Conservation (phyloP, 2,888 invertebrate species). For the Nycteola revayana region DNA sequence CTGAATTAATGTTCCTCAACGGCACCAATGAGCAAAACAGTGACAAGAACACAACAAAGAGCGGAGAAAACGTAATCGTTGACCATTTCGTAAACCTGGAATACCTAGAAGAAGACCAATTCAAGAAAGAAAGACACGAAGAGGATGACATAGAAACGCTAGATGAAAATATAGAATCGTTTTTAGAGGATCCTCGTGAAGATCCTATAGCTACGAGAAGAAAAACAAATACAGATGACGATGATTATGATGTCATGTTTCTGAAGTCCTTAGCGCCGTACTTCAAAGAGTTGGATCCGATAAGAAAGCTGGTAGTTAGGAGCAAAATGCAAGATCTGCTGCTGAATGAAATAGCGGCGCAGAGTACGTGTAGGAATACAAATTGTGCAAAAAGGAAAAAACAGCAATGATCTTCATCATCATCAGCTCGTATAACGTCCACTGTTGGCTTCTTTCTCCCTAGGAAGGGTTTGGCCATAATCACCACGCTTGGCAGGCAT, state of each 20-base stretch:
- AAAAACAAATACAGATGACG: slow-evolving; percentile 35
- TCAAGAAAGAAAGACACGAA: slow-evolving; percentile 11
- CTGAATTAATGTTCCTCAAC: slow-evolving; percentile 38
- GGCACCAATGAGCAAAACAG: slow-evolving; percentile 1
- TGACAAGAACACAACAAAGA: neutral
- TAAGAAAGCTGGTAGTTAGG: slow-evolving; percentile 50
- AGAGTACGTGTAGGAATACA: slow-evolving; percentile 7
- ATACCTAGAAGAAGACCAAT: slow-evolving; percentile 8
- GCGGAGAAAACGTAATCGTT: neutral
- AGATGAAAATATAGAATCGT: slow-evolving; percentile 13
- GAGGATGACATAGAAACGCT: slow-evolving; percentile 12
- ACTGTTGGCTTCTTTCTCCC: too few species aligned
- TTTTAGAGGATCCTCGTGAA: slow-evolving; percentile 16
- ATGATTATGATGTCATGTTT: slow-evolving; percentile 55
- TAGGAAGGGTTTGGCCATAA: too few species aligned
- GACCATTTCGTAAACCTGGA: too few species aligned
- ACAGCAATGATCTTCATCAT: too few species aligned
- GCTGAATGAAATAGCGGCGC: slow-evolving; percentile 45
- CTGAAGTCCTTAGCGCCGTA: slow-evolving; percentile 54
- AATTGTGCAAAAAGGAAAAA: too few species aligned
- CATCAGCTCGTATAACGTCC: too few species aligned
- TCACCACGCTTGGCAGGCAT: too few species aligned
- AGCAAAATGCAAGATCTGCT: slow-evolving; percentile 58
- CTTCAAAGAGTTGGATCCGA: slow-evolving; percentile 46
- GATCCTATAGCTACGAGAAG: too few species aligned